Percentiles rank a stretch among this genome's conserved stretches.
Conservation (phyloP, 2,113 vertebrate species). For the Arizona elegans region DNA sequence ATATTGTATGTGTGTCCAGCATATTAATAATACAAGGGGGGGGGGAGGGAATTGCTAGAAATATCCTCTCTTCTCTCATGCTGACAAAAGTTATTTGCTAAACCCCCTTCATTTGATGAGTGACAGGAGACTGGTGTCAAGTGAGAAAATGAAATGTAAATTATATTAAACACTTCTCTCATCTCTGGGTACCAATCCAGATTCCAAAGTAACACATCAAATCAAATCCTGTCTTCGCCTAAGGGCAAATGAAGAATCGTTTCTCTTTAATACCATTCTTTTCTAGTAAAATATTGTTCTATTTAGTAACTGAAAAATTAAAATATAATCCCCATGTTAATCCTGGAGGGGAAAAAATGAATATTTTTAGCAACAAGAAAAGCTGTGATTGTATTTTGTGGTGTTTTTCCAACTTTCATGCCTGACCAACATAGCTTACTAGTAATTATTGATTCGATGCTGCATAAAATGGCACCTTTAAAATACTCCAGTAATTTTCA, state of each 20-base stretch:
- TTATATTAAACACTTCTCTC: constrained; percentile 86
- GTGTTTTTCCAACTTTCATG: constrained; percentile 25
- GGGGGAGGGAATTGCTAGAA: constrained; percentile 24
- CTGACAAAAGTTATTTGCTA: constrained; percentile 76
- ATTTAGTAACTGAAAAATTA: constrained; percentile 83
- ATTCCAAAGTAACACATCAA: constrained; percentile 82
- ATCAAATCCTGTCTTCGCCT: constrained; percentile 83
- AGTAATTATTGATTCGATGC: constrained; percentile 34
- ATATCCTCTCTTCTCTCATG: constrained; percentile 51
- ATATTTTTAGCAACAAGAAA: constrained; percentile 42
- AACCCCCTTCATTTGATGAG: constrained; percentile 70
- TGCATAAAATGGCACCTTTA: constrained; percentile 49
- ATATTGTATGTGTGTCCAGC: accelerated
- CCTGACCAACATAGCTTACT: constrained; percentile 15
- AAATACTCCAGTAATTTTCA: constrained; percentile 53
- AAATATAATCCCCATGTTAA: constrained; percentile 79
- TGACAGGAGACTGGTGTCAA: constrained; percentile 83
- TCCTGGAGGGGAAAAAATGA: constrained; percentile 62
- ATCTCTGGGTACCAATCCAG: constrained; percentile 85
- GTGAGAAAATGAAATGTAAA: constrained; percentile 88
- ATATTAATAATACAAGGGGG: not conserved
- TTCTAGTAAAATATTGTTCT: constrained; percentile 81
- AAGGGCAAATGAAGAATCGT: constrained; percentile 75
- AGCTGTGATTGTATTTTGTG: constrained; percentile 33
- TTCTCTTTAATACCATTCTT: constrained; percentile 79